Evolutionary conservation across 92 coral and sea anemone genomes (phyloP).

Genomic region (Ricordea florida): DNA sequence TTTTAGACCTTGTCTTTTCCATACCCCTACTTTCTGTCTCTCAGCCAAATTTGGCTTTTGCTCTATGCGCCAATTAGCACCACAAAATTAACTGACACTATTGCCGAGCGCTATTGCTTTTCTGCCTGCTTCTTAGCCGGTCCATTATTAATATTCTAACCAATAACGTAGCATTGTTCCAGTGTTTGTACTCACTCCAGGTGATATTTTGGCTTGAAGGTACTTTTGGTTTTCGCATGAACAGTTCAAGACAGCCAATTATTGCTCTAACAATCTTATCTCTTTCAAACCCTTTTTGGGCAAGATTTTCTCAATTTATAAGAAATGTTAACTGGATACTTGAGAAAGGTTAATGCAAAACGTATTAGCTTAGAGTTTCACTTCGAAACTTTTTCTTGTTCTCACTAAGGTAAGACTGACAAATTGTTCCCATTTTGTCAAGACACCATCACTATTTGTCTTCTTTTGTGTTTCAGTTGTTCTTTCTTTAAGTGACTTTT

Average conservation of each 20-base stretch:
- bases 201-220: conserved; percentile 51
- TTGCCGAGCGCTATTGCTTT: too few species aligned
- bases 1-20: too few species aligned
- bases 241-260: conserved; percentile 56
- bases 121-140: too few species aligned
- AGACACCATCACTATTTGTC: not conserved
- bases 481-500: not conserved
- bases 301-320: conserved; percentile 21
- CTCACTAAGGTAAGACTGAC: conserved; percentile 35
- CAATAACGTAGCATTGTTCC: conserved; percentile 46
- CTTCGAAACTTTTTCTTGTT: conserved; percentile 46
- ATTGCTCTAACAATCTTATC: conserved; percentile 37
- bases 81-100: too few species aligned
- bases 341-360: conserved; percentile 30
- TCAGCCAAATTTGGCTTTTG: too few species aligned
- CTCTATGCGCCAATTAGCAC: too few species aligned
- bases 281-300: conserved; percentile 4
- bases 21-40: too few species aligned
- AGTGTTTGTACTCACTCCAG: conserved; percentile 62
- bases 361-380: conserved; percentile 45
- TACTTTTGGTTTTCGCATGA: conserved; percentile 49
- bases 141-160: too few species aligned
- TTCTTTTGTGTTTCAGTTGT: not conserved
- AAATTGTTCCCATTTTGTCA: conserved; percentile 28
- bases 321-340: conserved; percentile 42